These are phyloP conservation scores for Actinostola sp. DNA, from an alignment of 92 coral and sea anemone genomes.

Conservation along the genomic window DNA sequence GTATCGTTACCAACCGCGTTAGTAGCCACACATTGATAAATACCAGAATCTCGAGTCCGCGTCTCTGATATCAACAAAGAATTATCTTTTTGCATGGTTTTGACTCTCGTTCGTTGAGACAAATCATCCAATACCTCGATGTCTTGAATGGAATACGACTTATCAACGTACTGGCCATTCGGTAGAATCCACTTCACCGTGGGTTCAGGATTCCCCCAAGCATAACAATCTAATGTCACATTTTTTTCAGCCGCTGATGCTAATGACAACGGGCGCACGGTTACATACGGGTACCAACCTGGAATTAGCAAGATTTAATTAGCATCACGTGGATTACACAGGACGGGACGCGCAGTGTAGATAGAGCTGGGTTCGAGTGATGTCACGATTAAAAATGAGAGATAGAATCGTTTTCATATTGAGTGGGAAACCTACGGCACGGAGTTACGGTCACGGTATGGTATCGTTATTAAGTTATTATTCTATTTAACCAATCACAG, in stretches of 20 bases:
- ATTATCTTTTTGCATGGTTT: constrained; percentile 48
- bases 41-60: constrained; percentile 56
- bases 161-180: constrained; percentile 38
- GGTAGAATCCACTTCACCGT: constrained; percentile 62
- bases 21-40: constrained; percentile 58
- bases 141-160: constrained; percentile 25
- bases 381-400: too few relatives aligned
- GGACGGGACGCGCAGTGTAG: too few relatives aligned
- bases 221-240: constrained; percentile 64
- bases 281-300: neutral
- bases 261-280: neutral
- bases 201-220: constrained; percentile 57
- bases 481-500: too few relatives aligned
- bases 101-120: constrained; percentile 26
- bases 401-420: too few relatives aligned
- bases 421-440: too few relatives aligned
- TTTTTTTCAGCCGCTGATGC: constrained; percentile 51
- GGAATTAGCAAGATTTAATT: neutral
- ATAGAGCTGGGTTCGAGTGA: too few relatives aligned
- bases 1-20: constrained; percentile 53
- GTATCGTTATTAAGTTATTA: too few relatives aligned
- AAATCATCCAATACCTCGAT: constrained; percentile 57
- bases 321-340: neutral
- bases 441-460: too few relatives aligned
- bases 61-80: constrained; percentile 58